phyloP scores from a whole-genome alignment of 2,113 vertebrate genomes.

The Phalacrocorax carbo region DNA sequence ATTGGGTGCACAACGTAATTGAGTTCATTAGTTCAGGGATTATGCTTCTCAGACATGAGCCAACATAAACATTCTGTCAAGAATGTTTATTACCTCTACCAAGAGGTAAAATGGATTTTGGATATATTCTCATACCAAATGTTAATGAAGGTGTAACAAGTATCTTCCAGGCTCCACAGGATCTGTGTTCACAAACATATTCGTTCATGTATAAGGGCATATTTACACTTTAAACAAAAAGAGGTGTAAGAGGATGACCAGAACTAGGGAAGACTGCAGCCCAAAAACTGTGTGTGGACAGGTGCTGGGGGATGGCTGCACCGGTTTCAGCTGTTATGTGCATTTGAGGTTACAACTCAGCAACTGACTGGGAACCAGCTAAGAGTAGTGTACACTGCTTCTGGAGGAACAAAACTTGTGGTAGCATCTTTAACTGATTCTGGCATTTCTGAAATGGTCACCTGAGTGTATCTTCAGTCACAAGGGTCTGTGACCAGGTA shows the following conservation, averaged over 20 bases:
- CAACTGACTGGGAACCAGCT: background rate
- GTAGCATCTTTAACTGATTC: background rate
- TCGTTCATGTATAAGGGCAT: background rate
- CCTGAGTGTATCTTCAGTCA: background rate
- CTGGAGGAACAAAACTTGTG: background rate
- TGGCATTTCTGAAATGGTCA: background rate
- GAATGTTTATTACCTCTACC: background rate
- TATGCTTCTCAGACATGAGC: too few species aligned
- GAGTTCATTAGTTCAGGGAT: background rate
- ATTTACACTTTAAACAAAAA: background rate
- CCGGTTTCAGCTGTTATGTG: background rate
- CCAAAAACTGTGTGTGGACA: background rate
- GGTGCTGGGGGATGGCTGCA: background rate
- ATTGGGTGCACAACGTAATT: too few species aligned
- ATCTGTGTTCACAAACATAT: too few species aligned
- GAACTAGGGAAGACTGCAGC: background rate
- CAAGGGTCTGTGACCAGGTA: background rate
- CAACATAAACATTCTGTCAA: too few species aligned
- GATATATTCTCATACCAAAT: background rate
- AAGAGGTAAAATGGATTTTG: background rate
- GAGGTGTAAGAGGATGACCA: background rate
- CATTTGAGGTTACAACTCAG: background rate
- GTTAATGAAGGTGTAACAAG: background rate
- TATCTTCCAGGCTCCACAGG: background rate
- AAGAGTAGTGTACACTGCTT: background rate